Evolutionary conservation across 2,797 vertebrate species (phyloP).

Genomic region (Spinus olivaceus): DNA sequence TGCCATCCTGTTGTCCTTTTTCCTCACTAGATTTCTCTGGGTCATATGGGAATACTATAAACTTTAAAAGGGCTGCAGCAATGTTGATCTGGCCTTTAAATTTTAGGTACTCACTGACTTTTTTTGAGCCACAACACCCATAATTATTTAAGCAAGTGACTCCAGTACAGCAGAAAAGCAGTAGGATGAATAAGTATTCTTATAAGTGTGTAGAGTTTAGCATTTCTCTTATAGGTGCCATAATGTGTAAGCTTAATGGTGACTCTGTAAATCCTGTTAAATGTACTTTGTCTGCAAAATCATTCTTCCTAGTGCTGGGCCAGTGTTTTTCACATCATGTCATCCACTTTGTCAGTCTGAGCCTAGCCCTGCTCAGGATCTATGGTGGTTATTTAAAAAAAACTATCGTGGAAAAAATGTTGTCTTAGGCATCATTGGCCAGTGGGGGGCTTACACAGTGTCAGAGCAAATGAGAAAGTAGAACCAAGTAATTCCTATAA

Average conservation of each 20-base stretch:
- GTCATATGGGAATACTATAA: neutral
- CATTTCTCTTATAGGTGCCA: neutral
- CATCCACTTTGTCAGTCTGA: neutral
- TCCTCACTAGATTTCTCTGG: neutral
- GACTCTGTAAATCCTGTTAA: neutral
- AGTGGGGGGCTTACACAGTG: neutral
- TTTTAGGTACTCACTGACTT: neutral
- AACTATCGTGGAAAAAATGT: neutral
- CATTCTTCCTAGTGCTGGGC: neutral
- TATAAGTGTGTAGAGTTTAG: neutral
- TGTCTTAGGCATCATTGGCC: neutral
- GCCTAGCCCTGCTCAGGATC: neutral
- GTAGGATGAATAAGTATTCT: neutral
- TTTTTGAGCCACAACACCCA: conserved; percentile 3
- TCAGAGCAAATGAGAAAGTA: neutral
- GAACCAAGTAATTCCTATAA: neutral
- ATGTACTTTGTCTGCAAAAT: neutral
- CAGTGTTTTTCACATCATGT: neutral
- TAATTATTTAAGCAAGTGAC: neutral
- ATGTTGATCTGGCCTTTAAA: neutral
- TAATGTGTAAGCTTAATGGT: neutral
- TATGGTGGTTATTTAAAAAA: neutral
- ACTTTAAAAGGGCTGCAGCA: neutral
- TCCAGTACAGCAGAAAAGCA: neutral
- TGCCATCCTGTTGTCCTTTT: neutral